A percentile compares a stretch with the other conserved stretches of the same genome.
These are phyloP conservation scores for Palythoa heliodiscus DNA, from an alignment of 92 coral and sea anemone genomes.

Conservation along the genomic window DNA sequence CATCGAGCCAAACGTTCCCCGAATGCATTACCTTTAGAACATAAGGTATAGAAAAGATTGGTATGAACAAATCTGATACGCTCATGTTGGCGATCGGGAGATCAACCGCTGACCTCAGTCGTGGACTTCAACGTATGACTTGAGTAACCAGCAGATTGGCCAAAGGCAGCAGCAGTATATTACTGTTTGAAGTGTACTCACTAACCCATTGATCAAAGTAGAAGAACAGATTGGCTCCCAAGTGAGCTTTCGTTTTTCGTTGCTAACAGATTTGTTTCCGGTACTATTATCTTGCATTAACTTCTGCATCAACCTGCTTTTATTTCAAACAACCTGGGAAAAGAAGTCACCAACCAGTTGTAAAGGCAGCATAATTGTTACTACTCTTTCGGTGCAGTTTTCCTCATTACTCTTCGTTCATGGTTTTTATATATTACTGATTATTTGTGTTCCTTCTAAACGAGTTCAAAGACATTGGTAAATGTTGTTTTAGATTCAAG, in stretches of 20 bases:
- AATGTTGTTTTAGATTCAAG: too few species aligned
- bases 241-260: not conserved
- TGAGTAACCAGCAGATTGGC: conserved; percentile 7
- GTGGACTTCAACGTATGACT: not conserved
- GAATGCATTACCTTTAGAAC: not conserved
- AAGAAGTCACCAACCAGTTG: not conserved
- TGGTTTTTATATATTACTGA: too few species aligned
- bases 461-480: too few species aligned
- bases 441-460: too few species aligned
- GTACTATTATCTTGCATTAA: not conserved
- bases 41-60: conserved; percentile 1
- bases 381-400: too few species aligned
- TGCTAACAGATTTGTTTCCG: not conserved
- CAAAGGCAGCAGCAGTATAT: conserved; percentile 4
- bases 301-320: not conserved
- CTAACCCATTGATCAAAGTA: not conserved
- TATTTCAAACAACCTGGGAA: not conserved
- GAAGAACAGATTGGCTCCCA: not conserved
- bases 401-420: too few species aligned
- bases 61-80: conserved; percentile 13
- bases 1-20: not conserved
- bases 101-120: conserved; percentile 14
- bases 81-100: not conserved
- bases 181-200: not conserved
- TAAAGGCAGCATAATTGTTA: too few species aligned